Base-by-base conservation (phyloP, 2,797 vertebrate genomes). In the Rhynchonycteris naso region DNA sequence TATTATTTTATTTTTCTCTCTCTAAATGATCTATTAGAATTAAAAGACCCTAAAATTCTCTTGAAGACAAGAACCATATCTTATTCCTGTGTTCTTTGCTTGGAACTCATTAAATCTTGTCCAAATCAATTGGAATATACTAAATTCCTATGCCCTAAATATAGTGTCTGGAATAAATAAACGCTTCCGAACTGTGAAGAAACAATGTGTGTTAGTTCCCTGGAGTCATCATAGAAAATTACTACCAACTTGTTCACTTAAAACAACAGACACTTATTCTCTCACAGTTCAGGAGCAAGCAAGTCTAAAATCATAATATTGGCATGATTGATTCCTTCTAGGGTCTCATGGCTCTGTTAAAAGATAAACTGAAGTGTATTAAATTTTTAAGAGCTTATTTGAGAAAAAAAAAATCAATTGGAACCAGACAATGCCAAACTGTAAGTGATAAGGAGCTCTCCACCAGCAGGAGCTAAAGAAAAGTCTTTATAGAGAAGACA, bases 71-170 rank as follows among this genome's bases (percentile, higher is more conserved):
- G 12, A 93, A 56, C 12, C 15, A 10, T 63, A 47, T 14, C 12
- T 88, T 58, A 68, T 22, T 54, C 13, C 63, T 87, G 19, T 85
- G 81, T 82, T 35, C 35, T 58, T 83, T 84, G 28, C 26, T 71
- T 75, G 4, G 3, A 13, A 28, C 58, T 71, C 68, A 91, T 88
- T 85, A 76, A 89, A 81, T 81, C 28, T 79, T 88, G 12, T 50
- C 47, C n/a, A 88, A 76, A 76, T 85, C 33, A 65, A 24, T 54
- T 93, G 47, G 26, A 91, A 58, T 76, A 91, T 69, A 58, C 54
- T 75, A 19, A 93, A 88, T 61, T 58, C 33, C 35, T 75, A 43
- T 26, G 26, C 21, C 30, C 3, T 63, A n/a, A 84, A 30, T 50
- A 76, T 61, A 81, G 24, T 65, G 14, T 11, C 30, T 80, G 35